Evolutionary conservation across 1,140 invertebrate genomes (phyloP), one percentile per base, ranked within the genome.

Genomic region (Tenebrio molitor): DNA sequence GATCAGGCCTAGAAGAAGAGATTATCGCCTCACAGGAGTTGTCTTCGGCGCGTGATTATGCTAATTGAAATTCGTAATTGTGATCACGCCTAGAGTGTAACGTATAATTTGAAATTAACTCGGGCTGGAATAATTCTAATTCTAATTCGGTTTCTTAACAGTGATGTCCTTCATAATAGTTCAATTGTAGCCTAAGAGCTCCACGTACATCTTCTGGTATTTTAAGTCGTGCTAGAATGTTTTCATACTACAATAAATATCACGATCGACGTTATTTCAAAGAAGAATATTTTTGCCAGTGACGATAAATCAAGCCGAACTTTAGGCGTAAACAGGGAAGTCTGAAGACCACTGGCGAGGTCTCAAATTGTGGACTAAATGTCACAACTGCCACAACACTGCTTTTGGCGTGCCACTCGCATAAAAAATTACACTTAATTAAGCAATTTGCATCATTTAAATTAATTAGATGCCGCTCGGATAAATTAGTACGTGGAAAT

Each of bases 141-240:
- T 44, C 23, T 53, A 53, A 53, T 53, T 53, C 46, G 23, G 21
- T 53, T 53, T 53, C 46, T 53, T 53, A 19, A 39, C 36, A 39
- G 17, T 53, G 46, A 21, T 53, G 46, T 53, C 46, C 46, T 53
- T 53, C 46, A 53, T 53, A 21, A 53, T 53, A 53, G 46, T 53
- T 53, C 46, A 53, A 23, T 53, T 53, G 17, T 53, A 53, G 46
- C 46, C 46, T 53, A 53, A 53, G 46, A 53, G 46, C 10, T 53
- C 19, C 46, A 53, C 46, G 46, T 53, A 53, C 8, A 53, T 21
- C 46, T 23, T 53, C 46, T 53, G 46, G 46, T 53, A 53, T 53
- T 53, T 53, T 53, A 23, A 21, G 19, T 53, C 46, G 46, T 53
- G 46, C 21, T 53, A 53, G 46, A 53, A 53, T 53, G 46, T 53